A percentile compares a stretch with the other conserved stretches of the same genome.
phyloP scores from a whole-genome alignment of 2,888 invertebrate species.

The Trachelus stipa region DNA sequence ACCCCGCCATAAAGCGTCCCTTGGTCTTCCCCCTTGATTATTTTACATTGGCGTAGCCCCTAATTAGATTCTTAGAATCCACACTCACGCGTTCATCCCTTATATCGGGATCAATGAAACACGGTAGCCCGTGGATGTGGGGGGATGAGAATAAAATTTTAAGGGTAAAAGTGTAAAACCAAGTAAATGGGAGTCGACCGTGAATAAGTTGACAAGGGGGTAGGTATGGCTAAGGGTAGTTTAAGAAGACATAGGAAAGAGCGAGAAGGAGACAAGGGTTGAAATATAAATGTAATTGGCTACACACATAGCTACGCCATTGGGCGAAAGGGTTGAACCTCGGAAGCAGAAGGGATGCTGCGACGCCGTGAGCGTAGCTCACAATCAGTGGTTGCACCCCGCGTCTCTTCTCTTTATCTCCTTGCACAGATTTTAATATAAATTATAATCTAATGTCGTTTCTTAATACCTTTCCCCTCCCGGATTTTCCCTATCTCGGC shows the following conservation, averaged over 20 bases:
- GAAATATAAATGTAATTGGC: not conserved
- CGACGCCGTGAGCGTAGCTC: constrained; percentile 33
- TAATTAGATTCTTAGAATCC: constrained; percentile 40
- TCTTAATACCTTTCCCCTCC: constrained; percentile 60
- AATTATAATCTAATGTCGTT: constrained; percentile 67
- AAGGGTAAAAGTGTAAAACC: not conserved
- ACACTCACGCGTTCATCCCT: not conserved
- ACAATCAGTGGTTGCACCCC: constrained; percentile 24
- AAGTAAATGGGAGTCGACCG: not conserved
- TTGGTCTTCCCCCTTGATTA: constrained; percentile 53
- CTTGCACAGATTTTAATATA: constrained; percentile 66
- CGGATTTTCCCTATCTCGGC: constrained; percentile 29
- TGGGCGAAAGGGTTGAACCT: constrained; percentile 54
- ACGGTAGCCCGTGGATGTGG: not conserved
- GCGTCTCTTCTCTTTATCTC: constrained; percentile 61
- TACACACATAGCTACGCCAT: constrained; percentile 43
- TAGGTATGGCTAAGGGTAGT: not conserved
- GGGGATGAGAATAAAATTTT: not conserved
- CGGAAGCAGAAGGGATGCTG: constrained; percentile 39
- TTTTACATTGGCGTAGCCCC: constrained; percentile 51
- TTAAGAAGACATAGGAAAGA: not conserved
- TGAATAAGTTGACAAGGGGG: not conserved
- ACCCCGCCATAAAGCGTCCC: constrained; percentile 45
- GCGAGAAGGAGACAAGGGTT: not conserved
- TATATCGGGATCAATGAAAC: not conserved